A percentile compares a stretch with the other conserved stretches of the same genome.
Conservation (phyloP, 2,113 vertebrate species). For the Notarius lentiginosus region DNA sequence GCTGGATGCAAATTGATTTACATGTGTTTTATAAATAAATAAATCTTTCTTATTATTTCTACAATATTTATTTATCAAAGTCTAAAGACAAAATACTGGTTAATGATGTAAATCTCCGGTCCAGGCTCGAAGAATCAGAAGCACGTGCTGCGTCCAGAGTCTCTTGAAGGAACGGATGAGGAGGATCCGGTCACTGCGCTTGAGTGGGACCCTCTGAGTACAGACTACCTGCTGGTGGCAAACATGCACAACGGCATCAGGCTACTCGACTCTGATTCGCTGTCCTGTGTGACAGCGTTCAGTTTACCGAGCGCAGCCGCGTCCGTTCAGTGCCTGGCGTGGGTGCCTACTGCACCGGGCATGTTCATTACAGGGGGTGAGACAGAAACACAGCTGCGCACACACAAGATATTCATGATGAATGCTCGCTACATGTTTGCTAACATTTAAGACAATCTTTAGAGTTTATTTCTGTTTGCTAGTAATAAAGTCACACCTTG, state of each 20-base stretch:
- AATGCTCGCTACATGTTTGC: background rate
- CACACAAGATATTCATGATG: background rate
- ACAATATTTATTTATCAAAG: background rate
- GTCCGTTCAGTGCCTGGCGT: conserved; percentile 93
- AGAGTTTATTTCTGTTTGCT: background rate
- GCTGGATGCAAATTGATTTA: no score
- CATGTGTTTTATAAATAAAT: no score
- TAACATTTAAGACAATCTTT: background rate
- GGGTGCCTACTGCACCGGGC: conserved; percentile 95
- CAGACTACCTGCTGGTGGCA: conserved; percentile 91
- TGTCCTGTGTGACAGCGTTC: conserved; percentile 87
- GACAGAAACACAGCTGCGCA: background rate
- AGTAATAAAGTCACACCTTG: background rate
- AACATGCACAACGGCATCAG: conserved; percentile 91
- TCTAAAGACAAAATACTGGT: background rate
- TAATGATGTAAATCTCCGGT: conserved; percentile 1
- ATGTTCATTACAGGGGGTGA: conserved; percentile 95
- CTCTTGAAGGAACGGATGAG: conserved; percentile 91
- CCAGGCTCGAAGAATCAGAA: conserved; percentile 92
- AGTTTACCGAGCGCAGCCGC: conserved; percentile 84
- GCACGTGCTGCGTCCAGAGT: conserved; percentile 89
- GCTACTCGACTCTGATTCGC: conserved; percentile 89
- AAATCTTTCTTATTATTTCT: no score
- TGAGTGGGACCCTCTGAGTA: conserved; percentile 94
- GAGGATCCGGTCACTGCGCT: conserved; percentile 92